Evolutionary conservation across 1,140 invertebrate genomes (phyloP).

Genomic region (Neodiprion pinetum): DNA sequence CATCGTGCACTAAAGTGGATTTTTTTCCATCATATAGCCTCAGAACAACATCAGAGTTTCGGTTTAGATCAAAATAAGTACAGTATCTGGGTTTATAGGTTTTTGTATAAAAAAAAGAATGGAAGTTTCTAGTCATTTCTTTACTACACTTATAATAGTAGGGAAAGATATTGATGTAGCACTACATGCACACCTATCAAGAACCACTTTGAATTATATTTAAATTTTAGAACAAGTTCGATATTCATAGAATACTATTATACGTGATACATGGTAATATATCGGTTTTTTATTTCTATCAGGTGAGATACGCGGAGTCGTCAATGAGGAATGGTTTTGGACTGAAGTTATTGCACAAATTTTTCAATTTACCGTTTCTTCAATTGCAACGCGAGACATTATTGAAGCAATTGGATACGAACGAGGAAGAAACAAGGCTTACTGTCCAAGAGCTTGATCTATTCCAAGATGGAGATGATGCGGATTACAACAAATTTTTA

Average conservation of each 20-base stretch:
- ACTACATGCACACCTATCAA: too few species aligned
- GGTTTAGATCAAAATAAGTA: too few species aligned
- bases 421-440: conserved; percentile 82
- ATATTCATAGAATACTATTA: too few species aligned
- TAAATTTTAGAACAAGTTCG: too few species aligned
- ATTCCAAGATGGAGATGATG: conserved; percentile 84
- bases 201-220: too few species aligned
- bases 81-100: too few species aligned
- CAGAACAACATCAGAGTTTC: not conserved
- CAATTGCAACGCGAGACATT: conserved; percentile 89
- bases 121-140: too few species aligned
- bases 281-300: conserved; percentile 36
- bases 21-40: not conserved
- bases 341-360: conserved; percentile 92
- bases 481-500: conserved; percentile 87
- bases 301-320: conserved; percentile 88
- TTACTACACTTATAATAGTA: too few species aligned
- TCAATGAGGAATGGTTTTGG: conserved; percentile 98
- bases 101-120: too few species aligned
- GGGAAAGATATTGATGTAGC: too few species aligned
- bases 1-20: conserved; percentile 14
- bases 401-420: conserved; percentile 86
- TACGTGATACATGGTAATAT: too few species aligned
- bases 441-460: conserved; percentile 85
- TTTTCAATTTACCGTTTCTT: conserved; percentile 95